Evolutionary conservation across 2,888 invertebrate genomes (phyloP).

Genomic region (Acronicta leporina): DNA sequence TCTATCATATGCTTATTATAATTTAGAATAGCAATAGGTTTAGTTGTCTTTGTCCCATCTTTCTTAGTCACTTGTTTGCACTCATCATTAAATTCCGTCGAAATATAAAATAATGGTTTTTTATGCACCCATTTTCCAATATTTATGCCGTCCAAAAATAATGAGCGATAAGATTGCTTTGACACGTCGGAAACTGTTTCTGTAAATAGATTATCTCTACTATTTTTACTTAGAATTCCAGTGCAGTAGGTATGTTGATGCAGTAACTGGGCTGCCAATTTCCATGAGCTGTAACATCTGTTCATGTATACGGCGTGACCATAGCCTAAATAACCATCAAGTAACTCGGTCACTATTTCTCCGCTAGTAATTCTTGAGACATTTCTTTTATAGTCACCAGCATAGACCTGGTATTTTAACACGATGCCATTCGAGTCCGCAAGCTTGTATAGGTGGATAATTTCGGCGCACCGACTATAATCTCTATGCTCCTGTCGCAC

Average conservation of each 20-base stretch:
- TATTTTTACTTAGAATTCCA: slow-evolving; percentile 24
- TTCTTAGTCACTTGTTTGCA: neutral
- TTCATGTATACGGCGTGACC: slow-evolving; percentile 39
- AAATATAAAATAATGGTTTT: slow-evolving; percentile 18
- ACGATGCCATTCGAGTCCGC: slow-evolving; percentile 35
- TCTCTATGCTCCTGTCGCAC: slow-evolving; percentile 18
- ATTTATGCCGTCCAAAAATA: slow-evolving; percentile 17
- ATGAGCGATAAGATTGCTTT: slow-evolving; percentile 5
- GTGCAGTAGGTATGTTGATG: slow-evolving; percentile 34
- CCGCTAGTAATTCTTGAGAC: slow-evolving; percentile 8
- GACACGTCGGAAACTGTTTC: neutral
- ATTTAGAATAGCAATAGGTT: slow-evolving; percentile 23
- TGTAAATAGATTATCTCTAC: slow-evolving; percentile 25
- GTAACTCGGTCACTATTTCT: neutral
- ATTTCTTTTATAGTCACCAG: slow-evolving; percentile 1
- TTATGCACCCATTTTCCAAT: slow-evolving; percentile 25
- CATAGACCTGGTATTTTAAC: slow-evolving; percentile 23
- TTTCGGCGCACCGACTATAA: slow-evolving; percentile 1
- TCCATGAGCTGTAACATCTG: slow-evolving; percentile 30
- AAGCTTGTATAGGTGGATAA: slow-evolving; percentile 16
- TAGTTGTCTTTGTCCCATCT: neutral
- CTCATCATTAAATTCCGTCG: slow-evolving; percentile 27
- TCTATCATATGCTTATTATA: slow-evolving; percentile 22
- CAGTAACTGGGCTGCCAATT: slow-evolving; percentile 26
- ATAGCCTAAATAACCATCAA: slow-evolving; percentile 1